A percentile compares a stretch with the other conserved stretches of the same genome.
phyloP scores from a whole-genome alignment of 1,140 invertebrate genomes.

The Probaryconus sp. region DNA sequence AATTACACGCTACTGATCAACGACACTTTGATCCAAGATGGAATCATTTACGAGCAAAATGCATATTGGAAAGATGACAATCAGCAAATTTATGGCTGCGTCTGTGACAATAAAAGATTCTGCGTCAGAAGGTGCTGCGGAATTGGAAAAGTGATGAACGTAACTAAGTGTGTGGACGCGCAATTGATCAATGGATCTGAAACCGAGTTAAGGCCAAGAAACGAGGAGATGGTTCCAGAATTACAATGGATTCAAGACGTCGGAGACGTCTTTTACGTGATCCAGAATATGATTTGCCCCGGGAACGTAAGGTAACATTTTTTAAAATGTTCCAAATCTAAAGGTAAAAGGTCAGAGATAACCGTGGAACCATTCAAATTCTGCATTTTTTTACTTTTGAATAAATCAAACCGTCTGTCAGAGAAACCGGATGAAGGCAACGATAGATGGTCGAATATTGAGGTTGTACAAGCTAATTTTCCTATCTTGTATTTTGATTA shows the following conservation, averaged over 20 bases:
- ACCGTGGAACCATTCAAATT: no score
- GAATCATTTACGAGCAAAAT: background rate
- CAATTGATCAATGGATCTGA: slow-evolving; percentile 1
- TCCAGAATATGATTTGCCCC: slow-evolving; percentile 36
- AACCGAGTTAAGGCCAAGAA: slow-evolving; percentile 10
- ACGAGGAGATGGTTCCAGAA: slow-evolving; percentile 26
- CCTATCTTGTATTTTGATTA: background rate
- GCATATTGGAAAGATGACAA: slow-evolving; percentile 9
- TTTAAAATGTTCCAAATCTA: background rate
- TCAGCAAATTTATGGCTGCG: slow-evolving; percentile 28
- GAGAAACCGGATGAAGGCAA: no score
- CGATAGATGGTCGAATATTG: no score
- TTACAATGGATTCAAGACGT: slow-evolving; percentile 8
- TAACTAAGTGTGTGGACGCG: slow-evolving; percentile 16
- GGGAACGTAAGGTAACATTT: slow-evolving; percentile 7
- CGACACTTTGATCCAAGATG: slow-evolving; percentile 10
- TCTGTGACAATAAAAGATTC: slow-evolving; percentile 18
- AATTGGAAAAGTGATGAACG: slow-evolving; percentile 34
- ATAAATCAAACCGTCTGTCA: no score
- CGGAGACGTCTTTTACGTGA: slow-evolving; percentile 24
- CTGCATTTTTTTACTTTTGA: no score
- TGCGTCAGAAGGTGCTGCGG: slow-evolving; percentile 49
- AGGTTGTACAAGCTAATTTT: no score
- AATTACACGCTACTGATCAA: slow-evolving; percentile 6
- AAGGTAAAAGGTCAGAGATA: no score